phyloP scores from a whole-genome alignment of 1,140 invertebrate genomes.

The Goniozus legneri region DNA sequence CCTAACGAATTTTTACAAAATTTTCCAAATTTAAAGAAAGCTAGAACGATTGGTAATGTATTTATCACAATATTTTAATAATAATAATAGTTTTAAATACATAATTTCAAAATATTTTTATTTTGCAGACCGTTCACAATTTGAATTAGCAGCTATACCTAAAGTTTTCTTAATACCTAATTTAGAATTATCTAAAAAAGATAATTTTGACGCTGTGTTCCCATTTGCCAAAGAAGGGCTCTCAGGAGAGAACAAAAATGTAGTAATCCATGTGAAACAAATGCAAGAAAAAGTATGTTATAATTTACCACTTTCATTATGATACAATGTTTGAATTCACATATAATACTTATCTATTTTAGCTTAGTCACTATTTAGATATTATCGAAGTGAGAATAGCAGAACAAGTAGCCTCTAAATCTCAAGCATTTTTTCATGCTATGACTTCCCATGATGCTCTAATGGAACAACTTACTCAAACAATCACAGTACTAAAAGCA shows the following conservation, averaged over 20 bases:
- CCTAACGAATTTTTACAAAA: constrained; percentile 51
- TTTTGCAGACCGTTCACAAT: constrained; percentile 48
- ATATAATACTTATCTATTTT: constrained; percentile 21
- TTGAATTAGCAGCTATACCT: constrained; percentile 70
- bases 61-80: not conserved
- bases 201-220: constrained; percentile 87
- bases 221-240: constrained; percentile 55
- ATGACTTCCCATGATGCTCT: constrained; percentile 94
- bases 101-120: constrained; percentile 1
- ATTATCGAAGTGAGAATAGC: constrained; percentile 94
- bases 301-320: not conserved
- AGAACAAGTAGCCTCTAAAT: constrained; percentile 92
- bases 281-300: constrained; percentile 62
- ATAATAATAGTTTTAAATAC: not conserved
- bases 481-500: constrained; percentile 74
- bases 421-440: constrained; percentile 93
- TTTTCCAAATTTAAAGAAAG: constrained; percentile 52
- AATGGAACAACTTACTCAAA: constrained; percentile 83
- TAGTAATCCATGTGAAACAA: constrained; percentile 50
- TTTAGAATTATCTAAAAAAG: constrained; percentile 76
- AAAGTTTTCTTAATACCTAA: constrained; percentile 82
- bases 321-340: constrained; percentile 7
- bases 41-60: constrained; percentile 45
- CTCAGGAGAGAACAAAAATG: constrained; percentile 34
- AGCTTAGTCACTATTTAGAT: constrained; percentile 92